Evolutionary conservation across 2,113 vertebrate species (phyloP), one percentile per base, ranked within the genome.

Genomic region (Trogon melanurus): DNA sequence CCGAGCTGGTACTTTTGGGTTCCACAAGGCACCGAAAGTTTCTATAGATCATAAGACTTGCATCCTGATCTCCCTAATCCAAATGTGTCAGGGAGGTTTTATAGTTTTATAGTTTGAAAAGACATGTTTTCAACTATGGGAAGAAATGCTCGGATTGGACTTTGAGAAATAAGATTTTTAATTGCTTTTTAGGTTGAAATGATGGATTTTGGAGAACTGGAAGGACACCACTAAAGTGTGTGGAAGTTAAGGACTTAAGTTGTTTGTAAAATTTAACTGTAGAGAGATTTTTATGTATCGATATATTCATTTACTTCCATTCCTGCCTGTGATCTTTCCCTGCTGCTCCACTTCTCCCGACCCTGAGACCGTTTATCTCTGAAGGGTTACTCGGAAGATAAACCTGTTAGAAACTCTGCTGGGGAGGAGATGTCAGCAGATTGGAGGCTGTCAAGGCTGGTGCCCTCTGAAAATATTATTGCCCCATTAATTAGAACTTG

Each of bases 321-420:
- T 91, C 4, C 2, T 91, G 7, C 16, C 18, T 45, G 11, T 29
- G 19, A 13, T 81, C 20, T 79, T 71, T 34, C 72, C 7, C 25
- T 83, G 1, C 7, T 15, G 6, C 5, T 91, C 19, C 22, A 5
- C 16, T 88, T 57, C 25, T 41, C n/a, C 1, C 4, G 50, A 54
- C 18, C 41, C 22, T 67, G 50, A 47, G 32, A n/a, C 64, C 25
- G 4, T 26, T 74, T 1, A 1, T 81, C 36, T 70, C 51, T 0
- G 0, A 29, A 16, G 23, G 5, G 27, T 58, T 85, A 60, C 11
- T 21, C 90, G 85, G 71, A 67, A 13, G 3, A 38, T 36, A 67
- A 75, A 58, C 13, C 2, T 10, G 7, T 60, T 64, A 62, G 73
- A 81, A 81, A n/a, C 22, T 53, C 27, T 0, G 0, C 6, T 64